Evolutionary conservation across 2,113 vertebrate genomes (phyloP), one percentile per base, ranked within the genome.

Genomic region (Percopsis transmontana): DNA sequence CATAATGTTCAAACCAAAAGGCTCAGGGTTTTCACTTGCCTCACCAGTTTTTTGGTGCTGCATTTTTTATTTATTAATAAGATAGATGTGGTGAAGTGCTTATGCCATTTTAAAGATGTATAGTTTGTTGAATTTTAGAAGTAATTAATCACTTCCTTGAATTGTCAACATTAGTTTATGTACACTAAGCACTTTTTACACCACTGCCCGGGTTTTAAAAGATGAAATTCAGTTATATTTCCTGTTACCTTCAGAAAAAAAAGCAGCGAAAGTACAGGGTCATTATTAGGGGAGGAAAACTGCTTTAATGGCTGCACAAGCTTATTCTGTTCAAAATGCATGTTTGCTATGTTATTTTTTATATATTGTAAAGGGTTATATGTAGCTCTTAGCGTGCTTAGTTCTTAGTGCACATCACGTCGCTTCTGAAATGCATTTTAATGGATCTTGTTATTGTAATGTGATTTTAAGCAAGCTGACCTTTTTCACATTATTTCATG

Each of bases 41-140:
- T n/a, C n/a, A n/a, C n/a, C n/a, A n/a, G n/a, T n/a, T n/a, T n/a
- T n/a, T n/a, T n/a, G n/a, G n/a, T n/a, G n/a, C n/a, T n/a, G n/a
- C n/a, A n/a, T 61, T 58, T 8, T 57, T 60, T 59, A 62, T 66
- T 72, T 67, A 60, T 74, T 75, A 0, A 75, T 69, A 62, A 71
- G 72, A 40, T 40, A 52, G 19, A 20, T 10, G 52, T 39, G 41
- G 44, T 5, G 39, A 62, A 66, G 41, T 44, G 48, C 54, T 79
- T 6, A 68, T 83, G 68, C 67, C 76, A 76, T 78, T 86, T 82
- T 86, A 76, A 79, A 77, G 57, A 65, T 58, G 42, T 16, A 48
- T 33, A 3, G 7, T 33, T 33, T 33, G 27, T 2, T 7, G 27
- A 5, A 33, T 33, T 3, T 33, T 33, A 33, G 27, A 7, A 33